Evolutionary conservation across 2,113 vertebrate species (phyloP), one percentile per base, ranked within the genome.

Genomic region (Phodopus roborovskii): DNA sequence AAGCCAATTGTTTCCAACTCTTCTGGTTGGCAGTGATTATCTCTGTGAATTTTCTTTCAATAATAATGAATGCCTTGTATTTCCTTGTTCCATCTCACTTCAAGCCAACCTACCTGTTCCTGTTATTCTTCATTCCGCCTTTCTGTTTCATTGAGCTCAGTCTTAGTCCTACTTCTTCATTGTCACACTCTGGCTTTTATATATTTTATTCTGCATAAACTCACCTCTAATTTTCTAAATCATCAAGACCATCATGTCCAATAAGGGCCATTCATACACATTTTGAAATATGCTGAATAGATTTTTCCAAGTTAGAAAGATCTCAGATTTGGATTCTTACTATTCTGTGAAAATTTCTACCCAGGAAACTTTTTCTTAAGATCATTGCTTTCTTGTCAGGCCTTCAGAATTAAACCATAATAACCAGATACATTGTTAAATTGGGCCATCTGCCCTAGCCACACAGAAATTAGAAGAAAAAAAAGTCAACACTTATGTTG

Each of bases 351-450:
- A 62, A 83, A 36, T 82, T 88, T 28, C 19, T 84, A 87, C 56
- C 56, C 22, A 70, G 50, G 33, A 53, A 60, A 94, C 62, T 77
- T 22, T 92, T 82, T 83, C 26, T 48, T 70, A 42, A 56, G 78
- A 16, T 84, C 28, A 8, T 62, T 53, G 62, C 16, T 64, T 86
- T 93, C 20, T 86, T 82, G 10, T n/a, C 50, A 45, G 53, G 22
- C 3, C 87, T 71, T 66, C 50, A 42, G 88, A 83, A 91, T 70
- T 28, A 94, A 91, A 70, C n/a, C 13, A 58, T 60, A 91, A 70
- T 74, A 94, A 75, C 58, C 56, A 82, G 50, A 91, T 2, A 88
- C 15, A 70, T 48, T 60, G 19, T 58, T 60, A 75, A 82, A 81
- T 60, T 50, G 30, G 66, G 16, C 45, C 94, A 53, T 74, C 74